Percentiles rank a stretch among this genome's conserved stretches.
Conservation (phyloP, 2,797 vertebrate species). For the Lutjanus argentimaculatus region DNA sequence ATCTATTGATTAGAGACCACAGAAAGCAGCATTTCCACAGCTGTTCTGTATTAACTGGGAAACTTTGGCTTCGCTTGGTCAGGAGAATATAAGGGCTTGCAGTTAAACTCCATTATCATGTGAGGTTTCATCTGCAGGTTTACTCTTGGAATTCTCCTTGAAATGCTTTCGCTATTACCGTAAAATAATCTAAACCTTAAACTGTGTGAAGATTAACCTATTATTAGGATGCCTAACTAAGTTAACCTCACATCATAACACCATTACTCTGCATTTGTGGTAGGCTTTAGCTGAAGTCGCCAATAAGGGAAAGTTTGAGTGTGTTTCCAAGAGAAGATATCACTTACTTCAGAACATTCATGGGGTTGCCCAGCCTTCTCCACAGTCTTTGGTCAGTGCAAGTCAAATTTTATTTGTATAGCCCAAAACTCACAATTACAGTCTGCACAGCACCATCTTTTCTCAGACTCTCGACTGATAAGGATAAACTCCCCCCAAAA, state of each 20-base stretch:
- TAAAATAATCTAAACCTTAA: background rate
- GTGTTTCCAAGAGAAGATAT: background rate
- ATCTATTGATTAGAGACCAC: constrained; percentile 42
- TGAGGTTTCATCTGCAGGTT: constrained; percentile 20
- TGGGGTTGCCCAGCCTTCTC: background rate
- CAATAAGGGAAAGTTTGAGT: constrained; percentile 1
- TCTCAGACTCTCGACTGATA: too few relatives aligned
- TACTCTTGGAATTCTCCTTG: constrained; percentile 1
- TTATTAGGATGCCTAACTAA: background rate
- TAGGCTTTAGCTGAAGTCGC: background rate
- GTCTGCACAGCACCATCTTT: too few relatives aligned
- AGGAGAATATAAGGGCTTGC: constrained; percentile 24
- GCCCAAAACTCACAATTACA: too few relatives aligned
- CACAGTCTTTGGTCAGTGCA: background rate
- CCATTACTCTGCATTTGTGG: constrained; percentile 6
- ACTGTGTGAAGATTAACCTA: background rate
- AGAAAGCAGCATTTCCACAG: constrained; percentile 41
- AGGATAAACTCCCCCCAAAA: too few relatives aligned
- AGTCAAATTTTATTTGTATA: too few relatives aligned
- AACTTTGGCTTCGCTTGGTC: constrained; percentile 38
- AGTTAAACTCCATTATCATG: constrained; percentile 20
- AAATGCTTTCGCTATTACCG: background rate
- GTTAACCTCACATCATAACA: background rate
- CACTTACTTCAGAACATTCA: background rate
- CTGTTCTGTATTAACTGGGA: constrained; percentile 50